These are phyloP conservation scores for Cyanoderma ruficeps DNA, from an alignment of 2,113 vertebrate genomes.

Conservation along the genomic window DNA sequence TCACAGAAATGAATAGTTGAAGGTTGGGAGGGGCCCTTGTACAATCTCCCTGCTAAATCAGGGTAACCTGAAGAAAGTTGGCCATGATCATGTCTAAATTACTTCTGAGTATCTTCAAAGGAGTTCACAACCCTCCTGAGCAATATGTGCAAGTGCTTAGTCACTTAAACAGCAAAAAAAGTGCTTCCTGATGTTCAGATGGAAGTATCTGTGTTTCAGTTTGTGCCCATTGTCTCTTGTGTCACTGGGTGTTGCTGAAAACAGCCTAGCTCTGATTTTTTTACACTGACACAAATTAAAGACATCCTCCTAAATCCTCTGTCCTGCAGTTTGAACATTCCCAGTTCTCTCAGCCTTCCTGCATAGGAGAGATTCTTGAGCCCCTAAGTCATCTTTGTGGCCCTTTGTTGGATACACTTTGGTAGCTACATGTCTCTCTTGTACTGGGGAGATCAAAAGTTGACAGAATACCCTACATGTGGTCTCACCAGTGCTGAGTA, in stretches of 20 bases:
- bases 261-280: not conserved
- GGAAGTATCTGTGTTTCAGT: not conserved
- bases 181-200: not conserved
- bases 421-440: not conserved
- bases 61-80: not conserved
- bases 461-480: not conserved
- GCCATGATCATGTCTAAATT: not conserved
- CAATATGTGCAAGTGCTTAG: not conserved
- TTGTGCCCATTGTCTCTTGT: not conserved
- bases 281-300: not conserved
- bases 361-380: not conserved
- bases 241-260: fast-evolving
- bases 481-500: not conserved
- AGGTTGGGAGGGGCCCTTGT: not conserved
- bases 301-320: not conserved
- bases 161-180: not conserved
- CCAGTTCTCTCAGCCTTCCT: not conserved
- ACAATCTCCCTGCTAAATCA: not conserved
- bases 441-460: not conserved
- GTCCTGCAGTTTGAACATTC: not conserved
- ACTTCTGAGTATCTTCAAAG: not conserved
- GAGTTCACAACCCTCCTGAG: not conserved
- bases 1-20: not conserved
- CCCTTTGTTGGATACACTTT: not conserved
- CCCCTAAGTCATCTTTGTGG: not conserved